These are phyloP conservation scores for Vireo griseus DNA, from an alignment of 2,797 vertebrate species.

Conservation along the genomic window DNA sequence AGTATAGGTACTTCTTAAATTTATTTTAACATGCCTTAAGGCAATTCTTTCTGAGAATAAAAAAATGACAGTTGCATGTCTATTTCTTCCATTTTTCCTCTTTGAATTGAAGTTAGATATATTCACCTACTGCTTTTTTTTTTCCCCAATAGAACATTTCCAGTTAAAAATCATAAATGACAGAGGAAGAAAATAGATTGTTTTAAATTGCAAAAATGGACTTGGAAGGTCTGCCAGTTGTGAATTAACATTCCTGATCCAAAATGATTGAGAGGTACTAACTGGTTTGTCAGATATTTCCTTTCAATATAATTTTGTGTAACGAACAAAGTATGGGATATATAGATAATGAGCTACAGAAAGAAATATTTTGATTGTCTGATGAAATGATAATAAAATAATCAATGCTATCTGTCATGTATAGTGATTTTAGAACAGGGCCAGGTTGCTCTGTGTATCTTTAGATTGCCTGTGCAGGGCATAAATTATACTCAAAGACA, in stretches of 20 bases:
- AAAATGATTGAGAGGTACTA: not conserved
- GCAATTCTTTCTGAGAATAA: not conserved
- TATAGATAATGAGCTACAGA: not conserved
- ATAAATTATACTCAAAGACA: not conserved
- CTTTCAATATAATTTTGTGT: not conserved
- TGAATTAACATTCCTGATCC: not conserved
- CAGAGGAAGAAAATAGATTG: not conserved
- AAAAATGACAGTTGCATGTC: not conserved
- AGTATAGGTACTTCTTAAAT: not conserved
- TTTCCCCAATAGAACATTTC: not conserved
- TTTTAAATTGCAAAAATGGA: not conserved
- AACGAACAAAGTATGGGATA: not conserved
- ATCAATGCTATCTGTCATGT: not conserved
- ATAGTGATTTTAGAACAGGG: not conserved
- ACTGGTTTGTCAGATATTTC: not conserved
- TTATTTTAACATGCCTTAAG: not conserved
- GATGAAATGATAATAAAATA: not conserved
- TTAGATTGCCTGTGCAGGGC: not conserved
- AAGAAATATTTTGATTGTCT: not conserved
- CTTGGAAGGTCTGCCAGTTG: not conserved
- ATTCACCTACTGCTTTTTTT: not conserved
- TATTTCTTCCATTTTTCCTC: not conserved
- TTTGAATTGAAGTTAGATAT: not conserved
- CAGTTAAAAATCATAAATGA: not conserved
- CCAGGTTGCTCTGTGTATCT: not conserved